Conservation (phyloP, 2,113 vertebrate species). For the Phoxinus phoxinus region DNA sequence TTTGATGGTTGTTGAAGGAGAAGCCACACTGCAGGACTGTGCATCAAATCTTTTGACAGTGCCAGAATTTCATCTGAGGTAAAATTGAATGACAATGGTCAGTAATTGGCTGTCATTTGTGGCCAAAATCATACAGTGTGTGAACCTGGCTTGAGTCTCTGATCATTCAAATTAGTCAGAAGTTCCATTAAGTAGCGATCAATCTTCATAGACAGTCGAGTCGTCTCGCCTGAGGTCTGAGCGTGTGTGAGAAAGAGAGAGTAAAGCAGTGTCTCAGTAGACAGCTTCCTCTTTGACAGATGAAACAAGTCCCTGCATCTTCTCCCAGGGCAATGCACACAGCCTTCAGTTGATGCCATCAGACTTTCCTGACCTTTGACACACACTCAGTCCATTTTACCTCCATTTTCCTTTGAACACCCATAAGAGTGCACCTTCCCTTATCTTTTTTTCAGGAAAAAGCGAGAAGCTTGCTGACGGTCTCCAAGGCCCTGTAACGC, state of each 20-base stretch:
- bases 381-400: not conserved
- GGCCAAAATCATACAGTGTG: too few species aligned
- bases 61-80: too few species aligned
- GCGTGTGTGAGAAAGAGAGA: not conserved
- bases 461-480: slow-evolving; percentile 3
- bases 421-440: not conserved
- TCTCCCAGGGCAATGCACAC: slow-evolving; percentile 10
- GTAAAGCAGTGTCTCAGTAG: not conserved
- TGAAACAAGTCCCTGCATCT: slow-evolving; percentile 8
- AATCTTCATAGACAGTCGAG: slow-evolving; percentile 21
- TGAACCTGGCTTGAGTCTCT: not conserved
- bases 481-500: slow-evolving; percentile 28
- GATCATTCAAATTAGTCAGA: not conserved
- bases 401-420: not conserved
- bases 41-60: too few species aligned
- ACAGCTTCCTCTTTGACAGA: not conserved
- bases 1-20: too few species aligned
- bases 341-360: not conserved
- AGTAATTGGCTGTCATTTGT: too few species aligned
- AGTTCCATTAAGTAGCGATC: not conserved
- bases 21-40: too few species aligned
- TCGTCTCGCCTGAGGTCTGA: slow-evolving; percentile 21
- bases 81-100: too few species aligned
- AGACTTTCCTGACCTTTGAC: slow-evolving; percentile 9
- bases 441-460: not conserved